A percentile compares a stretch with the other conserved stretches of the same genome.
These are phyloP conservation scores for Zophobas morio DNA, from an alignment of 1,140 invertebrate species.

Conservation along the genomic window DNA sequence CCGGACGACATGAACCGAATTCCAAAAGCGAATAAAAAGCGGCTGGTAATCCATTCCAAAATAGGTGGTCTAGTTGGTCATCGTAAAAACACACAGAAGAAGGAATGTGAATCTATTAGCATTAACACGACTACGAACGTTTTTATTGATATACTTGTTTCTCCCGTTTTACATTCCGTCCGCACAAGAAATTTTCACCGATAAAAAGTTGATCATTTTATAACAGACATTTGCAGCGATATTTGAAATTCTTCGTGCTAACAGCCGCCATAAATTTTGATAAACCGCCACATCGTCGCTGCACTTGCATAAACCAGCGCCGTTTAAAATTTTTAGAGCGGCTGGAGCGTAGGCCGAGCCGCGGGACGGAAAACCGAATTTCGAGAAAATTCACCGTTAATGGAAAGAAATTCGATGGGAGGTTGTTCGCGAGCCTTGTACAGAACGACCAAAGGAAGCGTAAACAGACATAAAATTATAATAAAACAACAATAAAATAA, in stretches of 20 bases:
- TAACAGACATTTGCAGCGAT: slow-evolving; percentile 29
- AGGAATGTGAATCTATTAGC: slow-evolving; percentile 43
- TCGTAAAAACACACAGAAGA: slow-evolving; percentile 9
- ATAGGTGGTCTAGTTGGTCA: slow-evolving; percentile 46
- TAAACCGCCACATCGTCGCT: slow-evolving; percentile 4
- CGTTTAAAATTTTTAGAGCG: not conserved
- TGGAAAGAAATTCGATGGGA: not conserved
- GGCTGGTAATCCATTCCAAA: slow-evolving; percentile 37
- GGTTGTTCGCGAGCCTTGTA: not conserved
- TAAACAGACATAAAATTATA: slow-evolving; percentile 10
- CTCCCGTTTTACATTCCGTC: slow-evolving; percentile 43
- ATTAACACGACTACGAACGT: slow-evolving; percentile 37
- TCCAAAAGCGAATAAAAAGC: slow-evolving; percentile 25
- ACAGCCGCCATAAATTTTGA: slow-evolving; percentile 27
- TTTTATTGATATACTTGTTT: slow-evolving; percentile 48
- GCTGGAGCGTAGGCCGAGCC: not conserved
- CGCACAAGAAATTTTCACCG: slow-evolving; percentile 42
- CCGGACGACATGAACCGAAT: slow-evolving; percentile 28
- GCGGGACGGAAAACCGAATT: too few species aligned
- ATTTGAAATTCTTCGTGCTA: slow-evolving; percentile 30
- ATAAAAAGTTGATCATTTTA: slow-evolving; percentile 43
- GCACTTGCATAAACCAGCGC: slow-evolving; percentile 1
- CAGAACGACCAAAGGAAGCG: not conserved
- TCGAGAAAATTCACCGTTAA: too few species aligned
- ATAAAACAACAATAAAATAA: slow-evolving; percentile 25